Evolutionary conservation across 2,113 vertebrate species (phyloP).

Genomic region (Eidolon helvum): DNA sequence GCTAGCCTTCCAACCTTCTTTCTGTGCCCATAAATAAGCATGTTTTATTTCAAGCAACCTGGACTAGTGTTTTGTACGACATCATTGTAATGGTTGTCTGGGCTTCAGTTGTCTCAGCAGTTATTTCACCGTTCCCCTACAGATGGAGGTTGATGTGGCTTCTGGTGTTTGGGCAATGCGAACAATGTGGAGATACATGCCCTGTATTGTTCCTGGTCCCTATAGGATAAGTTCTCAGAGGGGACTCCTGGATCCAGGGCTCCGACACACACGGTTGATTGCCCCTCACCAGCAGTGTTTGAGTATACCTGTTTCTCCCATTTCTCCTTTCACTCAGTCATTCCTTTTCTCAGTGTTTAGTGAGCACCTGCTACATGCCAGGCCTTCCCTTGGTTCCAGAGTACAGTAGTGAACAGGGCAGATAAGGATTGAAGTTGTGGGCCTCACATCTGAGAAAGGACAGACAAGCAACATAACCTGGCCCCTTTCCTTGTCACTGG

Average conservation of each 20-base stretch:
- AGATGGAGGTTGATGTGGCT: neutral
- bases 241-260: neutral
- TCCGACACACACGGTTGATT: neutral
- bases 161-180: too few species aligned
- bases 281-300: neutral
- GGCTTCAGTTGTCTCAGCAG: neutral
- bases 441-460: neutral
- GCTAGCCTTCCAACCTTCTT: neutral
- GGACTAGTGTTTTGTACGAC: neutral
- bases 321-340: neutral
- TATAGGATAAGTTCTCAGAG: neutral
- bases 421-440: neutral
- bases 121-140: rapidly evolving
- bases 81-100: neutral
- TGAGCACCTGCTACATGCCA: neutral
- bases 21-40: neutral
- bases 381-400: neutral
- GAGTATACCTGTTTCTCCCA: rapidly evolving
- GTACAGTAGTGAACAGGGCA: neutral
- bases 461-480: neutral
- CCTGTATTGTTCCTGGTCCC: neutral
- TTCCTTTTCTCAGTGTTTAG: neutral
- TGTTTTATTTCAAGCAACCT: neutral
- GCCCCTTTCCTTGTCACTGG: neutral
- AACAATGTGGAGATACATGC: rapidly evolving